Evolutionary conservation across 37 sponge, comb jelly and placozoan genomes (phyloP).

Genomic region (Spongia lamella): DNA sequence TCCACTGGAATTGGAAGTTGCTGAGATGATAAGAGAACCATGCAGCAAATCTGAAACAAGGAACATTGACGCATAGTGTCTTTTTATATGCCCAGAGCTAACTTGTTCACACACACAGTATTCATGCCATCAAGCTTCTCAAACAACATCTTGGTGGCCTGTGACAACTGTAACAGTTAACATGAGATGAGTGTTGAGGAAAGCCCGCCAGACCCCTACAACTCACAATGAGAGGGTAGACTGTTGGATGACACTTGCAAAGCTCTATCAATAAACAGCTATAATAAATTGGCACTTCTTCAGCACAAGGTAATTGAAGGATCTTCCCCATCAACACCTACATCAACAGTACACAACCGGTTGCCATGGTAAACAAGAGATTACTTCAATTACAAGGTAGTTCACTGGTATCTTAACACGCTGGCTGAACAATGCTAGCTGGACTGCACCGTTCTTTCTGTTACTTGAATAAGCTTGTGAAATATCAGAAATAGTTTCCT

Average conservation of each 20-base stretch:
- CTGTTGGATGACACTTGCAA: slow-evolving; percentile 69
- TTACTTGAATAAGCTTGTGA: slow-evolving; percentile 52
- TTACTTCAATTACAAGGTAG: slow-evolving; percentile 42
- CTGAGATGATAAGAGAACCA: slow-evolving; percentile 94
- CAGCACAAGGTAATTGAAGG: slow-evolving; percentile 74
- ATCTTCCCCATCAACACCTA: slow-evolving; percentile 80
- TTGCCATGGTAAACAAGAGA: not conserved
- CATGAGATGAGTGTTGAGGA: no score
- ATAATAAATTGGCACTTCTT: slow-evolving; percentile 76
- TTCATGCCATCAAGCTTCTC: slow-evolving; percentile 86
- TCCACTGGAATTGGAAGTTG: slow-evolving; percentile 92
- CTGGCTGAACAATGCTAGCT: not conserved
- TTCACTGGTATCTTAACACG: slow-evolving; percentile 35
- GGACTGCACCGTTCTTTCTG: slow-evolving; percentile 66
- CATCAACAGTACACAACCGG: not conserved
- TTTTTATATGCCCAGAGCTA: not conserved
- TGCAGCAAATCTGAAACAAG: slow-evolving; percentile 59
- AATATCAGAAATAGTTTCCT: slow-evolving; percentile 64
- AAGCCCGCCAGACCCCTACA: not conserved
- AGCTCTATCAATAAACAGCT: slow-evolving; percentile 80
- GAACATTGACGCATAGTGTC: not conserved
- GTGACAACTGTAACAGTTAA: slow-evolving; percentile 51
- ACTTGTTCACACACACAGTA: slow-evolving; percentile 70
- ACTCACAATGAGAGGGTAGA: slow-evolving; percentile 73
- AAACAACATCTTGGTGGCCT: slow-evolving; percentile 70